phyloP scores from a whole-genome alignment of 2,797 vertebrate species.

The Poliocrania exsul region DNA sequence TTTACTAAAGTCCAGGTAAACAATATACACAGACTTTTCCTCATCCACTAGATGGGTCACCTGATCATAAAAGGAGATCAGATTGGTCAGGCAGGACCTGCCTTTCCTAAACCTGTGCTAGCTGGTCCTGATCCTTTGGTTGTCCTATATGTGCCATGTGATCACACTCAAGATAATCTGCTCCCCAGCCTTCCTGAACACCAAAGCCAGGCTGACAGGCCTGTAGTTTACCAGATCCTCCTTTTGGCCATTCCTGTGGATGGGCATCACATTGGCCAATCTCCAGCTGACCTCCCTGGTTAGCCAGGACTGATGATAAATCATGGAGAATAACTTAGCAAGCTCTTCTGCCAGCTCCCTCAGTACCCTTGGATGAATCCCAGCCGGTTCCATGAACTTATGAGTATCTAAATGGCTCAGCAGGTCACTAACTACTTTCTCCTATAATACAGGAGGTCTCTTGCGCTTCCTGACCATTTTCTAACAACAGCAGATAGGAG shows the following conservation, averaged over 20 bases:
- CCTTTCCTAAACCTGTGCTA: not conserved
- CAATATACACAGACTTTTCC: not conserved
- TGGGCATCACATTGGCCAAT: rapidly evolving
- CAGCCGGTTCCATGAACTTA: too few species aligned
- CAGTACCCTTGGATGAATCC: not conserved
- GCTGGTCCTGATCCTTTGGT: not conserved
- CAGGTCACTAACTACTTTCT: not conserved
- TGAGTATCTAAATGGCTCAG: not conserved
- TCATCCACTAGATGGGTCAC: not conserved
- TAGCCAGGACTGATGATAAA: not conserved
- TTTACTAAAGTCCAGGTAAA: not conserved
- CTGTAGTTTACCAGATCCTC: not conserved
- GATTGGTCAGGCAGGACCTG: not conserved
- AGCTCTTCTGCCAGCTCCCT: not conserved
- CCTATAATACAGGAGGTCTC: not conserved
- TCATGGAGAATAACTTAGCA: rapidly evolving
- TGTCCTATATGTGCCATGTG: not conserved
- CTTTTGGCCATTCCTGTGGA: not conserved
- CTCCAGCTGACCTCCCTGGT: rapidly evolving
- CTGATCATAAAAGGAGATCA: not conserved
- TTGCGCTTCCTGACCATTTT: not conserved
- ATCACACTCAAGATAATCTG: not conserved
- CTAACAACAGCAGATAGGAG: not conserved
- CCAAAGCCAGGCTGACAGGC: not conserved
- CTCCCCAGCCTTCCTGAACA: not conserved